Conservation (phyloP, 2,888 invertebrate species). For the Drosophila dives region DNA sequence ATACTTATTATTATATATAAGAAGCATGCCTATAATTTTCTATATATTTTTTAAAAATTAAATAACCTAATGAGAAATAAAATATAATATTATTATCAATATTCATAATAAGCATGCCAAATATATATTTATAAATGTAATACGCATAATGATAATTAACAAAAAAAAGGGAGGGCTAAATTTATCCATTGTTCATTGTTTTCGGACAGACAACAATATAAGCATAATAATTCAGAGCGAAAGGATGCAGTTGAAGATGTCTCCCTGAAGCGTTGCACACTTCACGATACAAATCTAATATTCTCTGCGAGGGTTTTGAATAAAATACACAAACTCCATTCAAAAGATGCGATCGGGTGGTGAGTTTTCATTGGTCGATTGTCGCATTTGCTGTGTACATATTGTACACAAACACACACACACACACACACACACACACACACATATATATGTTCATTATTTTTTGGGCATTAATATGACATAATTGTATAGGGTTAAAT, state of each 20-base stretch:
- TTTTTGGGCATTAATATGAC: constrained; percentile 29
- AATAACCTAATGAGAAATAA: not conserved
- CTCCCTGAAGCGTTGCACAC: not conserved
- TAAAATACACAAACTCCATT: not conserved
- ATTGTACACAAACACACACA: not conserved
- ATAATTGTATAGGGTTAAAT: constrained; percentile 54
- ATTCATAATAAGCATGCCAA: too few relatives aligned
- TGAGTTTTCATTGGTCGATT: constrained; percentile 39
- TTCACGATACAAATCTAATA: not conserved
- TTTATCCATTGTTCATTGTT: not conserved
- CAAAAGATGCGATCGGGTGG: constrained; percentile 23
- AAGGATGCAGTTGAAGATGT: not conserved
- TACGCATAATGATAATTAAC: not conserved
- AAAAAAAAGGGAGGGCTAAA: not conserved
- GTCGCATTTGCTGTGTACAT: not conserved
- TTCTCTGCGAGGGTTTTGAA: not conserved
- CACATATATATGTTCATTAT: constrained; percentile 1
- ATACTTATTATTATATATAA: too few relatives aligned
- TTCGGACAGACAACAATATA: not conserved
- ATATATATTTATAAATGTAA: not conserved
- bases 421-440: not conserved
- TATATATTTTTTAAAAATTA: not conserved
- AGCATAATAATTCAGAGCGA: not conserved
- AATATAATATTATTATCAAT: too few relatives aligned
- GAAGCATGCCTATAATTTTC: not conserved